Conservation (phyloP, 1,140 invertebrate genomes). For the Diabrotica undecimpunctata region DNA sequence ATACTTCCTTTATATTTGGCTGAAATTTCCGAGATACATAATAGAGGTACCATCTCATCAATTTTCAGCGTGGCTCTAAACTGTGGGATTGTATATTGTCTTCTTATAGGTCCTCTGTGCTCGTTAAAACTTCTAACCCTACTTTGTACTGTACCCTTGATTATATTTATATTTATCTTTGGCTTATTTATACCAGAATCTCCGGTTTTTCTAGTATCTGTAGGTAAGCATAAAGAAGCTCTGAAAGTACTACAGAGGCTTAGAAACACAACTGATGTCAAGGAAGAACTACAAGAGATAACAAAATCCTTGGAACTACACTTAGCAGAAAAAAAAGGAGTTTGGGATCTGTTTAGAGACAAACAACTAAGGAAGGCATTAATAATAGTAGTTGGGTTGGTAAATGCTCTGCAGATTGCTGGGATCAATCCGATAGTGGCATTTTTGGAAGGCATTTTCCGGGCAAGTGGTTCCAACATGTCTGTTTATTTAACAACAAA, state of each 20-base stretch:
- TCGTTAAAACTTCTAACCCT: constrained; percentile 55
- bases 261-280: constrained; percentile 52
- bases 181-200: constrained; percentile 64
- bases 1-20: constrained; percentile 52
- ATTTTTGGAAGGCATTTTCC: constrained; percentile 72
- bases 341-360: constrained; percentile 22
- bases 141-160: constrained; percentile 48
- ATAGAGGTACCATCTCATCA: constrained; percentile 32
- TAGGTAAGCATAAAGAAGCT: constrained; percentile 57
- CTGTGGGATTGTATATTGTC: constrained; percentile 43
- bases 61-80: constrained; percentile 33
- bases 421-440: constrained; percentile 86
- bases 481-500: constrained; percentile 59
- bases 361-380: constrained; percentile 62
- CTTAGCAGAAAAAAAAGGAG: neutral
- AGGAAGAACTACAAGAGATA: constrained; percentile 11
- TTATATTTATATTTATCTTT: constrained; percentile 54
- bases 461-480: constrained; percentile 57
- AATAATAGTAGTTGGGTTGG: constrained; percentile 69
- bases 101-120: constrained; percentile 57
- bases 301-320: neutral
- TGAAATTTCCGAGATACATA: constrained; percentile 48
- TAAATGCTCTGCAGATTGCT: constrained; percentile 82
- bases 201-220: constrained; percentile 66
- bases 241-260: constrained; percentile 59